Evolutionary conservation across 2,888 invertebrate species (phyloP), one percentile per base, ranked within the genome.

Genomic region (Apoda limacodes): DNA sequence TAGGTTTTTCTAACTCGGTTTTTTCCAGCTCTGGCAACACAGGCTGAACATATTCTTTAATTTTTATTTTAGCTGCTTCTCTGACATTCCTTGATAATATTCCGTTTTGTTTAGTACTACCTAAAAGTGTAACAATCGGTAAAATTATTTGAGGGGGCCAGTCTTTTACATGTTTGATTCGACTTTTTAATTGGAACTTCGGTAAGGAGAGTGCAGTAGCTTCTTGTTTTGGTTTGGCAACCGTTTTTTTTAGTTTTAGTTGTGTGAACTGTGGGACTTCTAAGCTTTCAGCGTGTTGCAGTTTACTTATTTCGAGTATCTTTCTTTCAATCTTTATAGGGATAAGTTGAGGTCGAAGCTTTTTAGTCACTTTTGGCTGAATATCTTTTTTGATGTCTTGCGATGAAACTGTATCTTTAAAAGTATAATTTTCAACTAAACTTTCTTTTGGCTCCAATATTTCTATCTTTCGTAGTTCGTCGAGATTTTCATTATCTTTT

Each of bases 121-220:
- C 83, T 33, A 89, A 64, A 25, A 67, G 59, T 3, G 70, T 80
- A 3, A 88, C 52, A 13, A 72, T 52, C 1, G 84, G 84, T 35
- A 72, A 68, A 24, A 83, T 58, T 21, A 80, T 61, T 36, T 80
- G 64, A 3, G 89, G 85, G 9, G 89, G 86, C 78, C 85, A 90
- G 37, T 87, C 86, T 26, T 75, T 61, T 9, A 82, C 38, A 45
- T 83, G 82, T 27, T 69, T 83, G 5, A 92, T 87, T 42, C 88
- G 82, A 56, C 90, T 91, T 52, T 89, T 89, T 1, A 92, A 66
- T 50, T 88, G 82, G 40, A 89, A 82, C 56, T 88, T 89, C 1
- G 88, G 90, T 28, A 90, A 63, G 39, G 66, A 63, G 1, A 70
- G 52, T 17, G 60, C 42, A 7, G 66, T 43, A 5, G 57, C 43